Evolutionary conservation across 1,140 invertebrate genomes (phyloP).

Genomic region (Hylaeus anthracinus): DNA sequence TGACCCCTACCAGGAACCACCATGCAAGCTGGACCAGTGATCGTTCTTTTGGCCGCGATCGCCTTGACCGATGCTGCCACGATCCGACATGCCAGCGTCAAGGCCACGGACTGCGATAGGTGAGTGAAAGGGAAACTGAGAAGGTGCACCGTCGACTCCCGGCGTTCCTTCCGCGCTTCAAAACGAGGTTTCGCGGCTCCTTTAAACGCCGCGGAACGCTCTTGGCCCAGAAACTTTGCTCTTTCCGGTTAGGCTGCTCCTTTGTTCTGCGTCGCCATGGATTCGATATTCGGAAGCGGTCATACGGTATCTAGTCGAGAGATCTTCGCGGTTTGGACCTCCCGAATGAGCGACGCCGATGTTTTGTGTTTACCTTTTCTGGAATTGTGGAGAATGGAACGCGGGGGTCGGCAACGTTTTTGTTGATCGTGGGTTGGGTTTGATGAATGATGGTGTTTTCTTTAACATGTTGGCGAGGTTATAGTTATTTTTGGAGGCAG

Average conservation of each 20-base stretch:
- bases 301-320: too few relatives aligned
- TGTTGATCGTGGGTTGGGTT: too few relatives aligned
- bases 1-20: neutral
- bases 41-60: conserved; percentile 15
- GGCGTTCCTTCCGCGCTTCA: neutral
- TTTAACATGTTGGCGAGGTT: too few relatives aligned
- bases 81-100: neutral
- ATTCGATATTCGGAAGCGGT: too few relatives aligned
- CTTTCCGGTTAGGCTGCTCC: neutral
- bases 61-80: conserved; percentile 38
- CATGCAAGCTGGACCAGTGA: conserved; percentile 19
- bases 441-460: too few relatives aligned
- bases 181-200: neutral
- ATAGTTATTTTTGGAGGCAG: too few relatives aligned
- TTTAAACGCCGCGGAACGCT: neutral
- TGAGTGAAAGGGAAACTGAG: conserved; percentile 56
- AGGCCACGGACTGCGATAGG: conserved; percentile 64
- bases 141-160: neutral
- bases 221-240: conserved; percentile 21
- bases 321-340: too few relatives aligned
- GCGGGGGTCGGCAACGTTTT: too few relatives aligned
- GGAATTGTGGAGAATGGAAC: too few relatives aligned
- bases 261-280: too few relatives aligned
- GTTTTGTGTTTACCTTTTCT: too few relatives aligned
- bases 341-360: too few relatives aligned